phyloP scores from a whole-genome alignment of 2,888 invertebrate genomes.

The Chymomyza caudatula region DNA sequence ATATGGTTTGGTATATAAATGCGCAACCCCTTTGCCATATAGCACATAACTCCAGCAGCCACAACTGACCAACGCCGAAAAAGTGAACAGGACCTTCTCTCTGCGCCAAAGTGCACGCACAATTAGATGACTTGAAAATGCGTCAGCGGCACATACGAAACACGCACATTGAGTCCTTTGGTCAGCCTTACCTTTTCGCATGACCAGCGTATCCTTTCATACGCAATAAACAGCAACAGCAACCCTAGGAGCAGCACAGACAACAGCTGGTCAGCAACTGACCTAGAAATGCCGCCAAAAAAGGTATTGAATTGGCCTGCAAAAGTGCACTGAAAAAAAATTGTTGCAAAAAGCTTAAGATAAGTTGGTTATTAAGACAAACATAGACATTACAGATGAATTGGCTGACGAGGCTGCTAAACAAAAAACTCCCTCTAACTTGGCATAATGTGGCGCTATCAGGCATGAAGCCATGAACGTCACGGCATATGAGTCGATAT shows the following conservation, averaged over 20 bases:
- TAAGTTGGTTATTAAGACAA: too few species aligned
- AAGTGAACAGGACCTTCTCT: constrained; percentile 47
- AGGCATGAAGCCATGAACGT: too few species aligned
- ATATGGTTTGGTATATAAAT: not conserved
- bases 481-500: too few species aligned
- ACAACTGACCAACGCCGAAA: not conserved
- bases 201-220: constrained; percentile 54
- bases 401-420: not conserved
- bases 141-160: not conserved
- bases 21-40: constrained; percentile 5
- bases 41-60: not conserved
- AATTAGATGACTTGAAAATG: constrained; percentile 54
- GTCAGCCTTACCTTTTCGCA: constrained; percentile 35
- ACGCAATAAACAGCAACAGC: constrained; percentile 15
- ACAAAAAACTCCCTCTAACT: too few species aligned
- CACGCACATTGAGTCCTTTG: constrained; percentile 13
- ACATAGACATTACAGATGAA: not conserved
- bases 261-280: constrained; percentile 57
- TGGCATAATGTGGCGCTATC: too few species aligned
- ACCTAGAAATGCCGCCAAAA: constrained; percentile 65
- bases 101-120: constrained; percentile 21
- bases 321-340: constrained; percentile 17
- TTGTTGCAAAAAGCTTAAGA: not conserved
- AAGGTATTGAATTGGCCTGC: too few species aligned
- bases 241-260: constrained; percentile 51